Base-by-base conservation (phyloP, 2,888 invertebrate species). In the Alviniconcha strummeri region DNA sequence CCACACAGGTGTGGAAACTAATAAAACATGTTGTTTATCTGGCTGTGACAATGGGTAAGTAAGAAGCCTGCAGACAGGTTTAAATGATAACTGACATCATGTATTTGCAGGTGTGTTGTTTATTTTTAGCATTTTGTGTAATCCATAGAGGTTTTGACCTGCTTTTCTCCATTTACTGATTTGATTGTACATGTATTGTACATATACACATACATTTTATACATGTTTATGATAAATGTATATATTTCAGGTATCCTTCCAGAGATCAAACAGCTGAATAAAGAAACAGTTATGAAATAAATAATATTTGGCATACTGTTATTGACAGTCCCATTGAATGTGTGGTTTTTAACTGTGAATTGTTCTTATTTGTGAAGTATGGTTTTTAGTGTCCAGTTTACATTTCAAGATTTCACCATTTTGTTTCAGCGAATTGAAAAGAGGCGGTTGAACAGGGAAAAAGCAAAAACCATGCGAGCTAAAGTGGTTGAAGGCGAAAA, bases 361-460 rank as follows among this genome's bases (percentile, higher is more conserved):
- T 17, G 54, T 54, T 57, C 57, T 52, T 36, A 17, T 52, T 69
- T 6, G 5, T 17, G 17, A 5, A 64, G 54, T 13, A 15, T 57
- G 55, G 13, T 56, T 15, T 60, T 5, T 8, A 79, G 7, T 57
- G 19, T 57, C 19, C 13, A 55, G 4, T 19, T 57, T 74, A 52
- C 19, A 5, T 52, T 19, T 55, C 19, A 72, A 19, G 6, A 4
- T 71, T 71, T 15, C 69, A 11, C 36, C 54, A 0, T 57, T 71
- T 55, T 55, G 11, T 84, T 84, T 76, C 81, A 84, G 84, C 60
- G 82, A 57, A 52, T 79, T 17, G 82, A 69, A 60, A 85, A 84
- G 55, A 79, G 83, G 57, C 69, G 76, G 67, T 36, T 56, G 19
- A 85, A 85, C 76, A 80, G 56, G 75, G 80, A 54, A 1, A 83